A percentile compares a stretch with the other conserved stretches of the same genome.
phyloP scores from a whole-genome alignment of 1,140 invertebrate genomes.

The Venturia canescens region DNA sequence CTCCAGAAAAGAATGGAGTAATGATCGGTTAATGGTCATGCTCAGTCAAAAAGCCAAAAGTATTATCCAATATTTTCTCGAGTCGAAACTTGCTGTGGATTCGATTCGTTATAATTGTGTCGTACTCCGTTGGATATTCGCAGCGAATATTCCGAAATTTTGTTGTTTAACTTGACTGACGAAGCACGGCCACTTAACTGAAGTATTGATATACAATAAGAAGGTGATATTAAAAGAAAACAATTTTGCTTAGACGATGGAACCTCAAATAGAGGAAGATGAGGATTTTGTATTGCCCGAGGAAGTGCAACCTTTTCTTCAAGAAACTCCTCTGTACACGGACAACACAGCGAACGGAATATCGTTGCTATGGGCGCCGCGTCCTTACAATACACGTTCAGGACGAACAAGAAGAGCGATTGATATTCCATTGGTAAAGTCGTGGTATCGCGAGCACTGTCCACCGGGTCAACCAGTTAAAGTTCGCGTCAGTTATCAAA shows the following conservation, averaged over 20 bases:
- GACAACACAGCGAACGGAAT: slow-evolving; percentile 99
- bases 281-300: slow-evolving; percentile 96
- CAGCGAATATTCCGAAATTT: no score
- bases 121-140: no score
- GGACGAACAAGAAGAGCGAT: slow-evolving; percentile 92
- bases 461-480: slow-evolving; percentile 99
- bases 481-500: slow-evolving; percentile 99
- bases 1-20: slow-evolving; percentile 20
- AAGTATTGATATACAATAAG: not conserved
- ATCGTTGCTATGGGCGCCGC: slow-evolving; percentile 97
- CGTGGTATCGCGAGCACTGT: slow-evolving; percentile 98
- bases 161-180: no score
- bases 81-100: not conserved
- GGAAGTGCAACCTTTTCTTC: slow-evolving; percentile 93
- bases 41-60: no score
- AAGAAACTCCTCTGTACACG: slow-evolving; percentile 96
- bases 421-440: slow-evolving; percentile 97
- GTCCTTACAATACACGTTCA: slow-evolving; percentile 98
- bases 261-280: slow-evolving; percentile 94
- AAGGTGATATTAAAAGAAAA: no score
- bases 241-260: slow-evolving; percentile 79
- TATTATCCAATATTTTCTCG: not conserved
- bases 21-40: not conserved
- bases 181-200: not conserved
- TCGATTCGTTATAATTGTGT: no score